These are phyloP conservation scores for Lasius platythorax DNA, from an alignment of 2,888 invertebrate genomes.

Conservation along the genomic window DNA sequence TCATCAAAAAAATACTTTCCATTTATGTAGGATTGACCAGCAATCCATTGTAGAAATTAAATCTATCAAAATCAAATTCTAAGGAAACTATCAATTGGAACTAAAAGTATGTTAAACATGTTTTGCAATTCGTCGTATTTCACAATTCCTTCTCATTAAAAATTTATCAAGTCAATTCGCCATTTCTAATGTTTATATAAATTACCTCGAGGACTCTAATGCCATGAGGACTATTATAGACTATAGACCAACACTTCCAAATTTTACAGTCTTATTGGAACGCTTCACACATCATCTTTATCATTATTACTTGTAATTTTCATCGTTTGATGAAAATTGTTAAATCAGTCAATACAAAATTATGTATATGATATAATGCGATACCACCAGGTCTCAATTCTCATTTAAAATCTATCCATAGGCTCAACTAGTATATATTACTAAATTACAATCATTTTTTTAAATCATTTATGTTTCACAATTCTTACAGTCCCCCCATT, in stretches of 20 bases:
- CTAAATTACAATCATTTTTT: slow-evolving; percentile 56
- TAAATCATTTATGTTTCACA: slow-evolving; percentile 49
- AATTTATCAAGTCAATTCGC: slow-evolving; percentile 9
- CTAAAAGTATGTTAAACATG: background rate
- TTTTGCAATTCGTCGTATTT: slow-evolving; percentile 10
- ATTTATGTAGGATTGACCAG: slow-evolving; percentile 72
- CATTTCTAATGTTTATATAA: slow-evolving; percentile 33
- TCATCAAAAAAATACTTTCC: slow-evolving; percentile 74
- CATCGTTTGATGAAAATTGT: slow-evolving; percentile 52
- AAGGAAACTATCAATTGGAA: slow-evolving; percentile 38
- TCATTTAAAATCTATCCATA: slow-evolving; percentile 61
- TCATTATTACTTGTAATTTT: slow-evolving; percentile 48
- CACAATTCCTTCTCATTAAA: slow-evolving; percentile 13
- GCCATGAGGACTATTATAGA: slow-evolving; percentile 33
- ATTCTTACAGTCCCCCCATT: slow-evolving; percentile 12
- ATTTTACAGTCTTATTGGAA: slow-evolving; percentile 72
- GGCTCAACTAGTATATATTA: slow-evolving; percentile 56
- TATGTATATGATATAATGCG: slow-evolving; percentile 55
- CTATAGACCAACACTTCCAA: slow-evolving; percentile 50
- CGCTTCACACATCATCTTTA: slow-evolving; percentile 50
- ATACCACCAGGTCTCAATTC: slow-evolving; percentile 38
- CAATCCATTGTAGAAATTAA: slow-evolving; percentile 69
- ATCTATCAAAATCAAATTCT: slow-evolving; percentile 52
- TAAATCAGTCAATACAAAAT: slow-evolving; percentile 56
- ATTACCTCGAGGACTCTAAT: slow-evolving; percentile 23